phyloP scores from a whole-genome alignment of 2,888 invertebrate species.

The Saturnia japonica region DNA sequence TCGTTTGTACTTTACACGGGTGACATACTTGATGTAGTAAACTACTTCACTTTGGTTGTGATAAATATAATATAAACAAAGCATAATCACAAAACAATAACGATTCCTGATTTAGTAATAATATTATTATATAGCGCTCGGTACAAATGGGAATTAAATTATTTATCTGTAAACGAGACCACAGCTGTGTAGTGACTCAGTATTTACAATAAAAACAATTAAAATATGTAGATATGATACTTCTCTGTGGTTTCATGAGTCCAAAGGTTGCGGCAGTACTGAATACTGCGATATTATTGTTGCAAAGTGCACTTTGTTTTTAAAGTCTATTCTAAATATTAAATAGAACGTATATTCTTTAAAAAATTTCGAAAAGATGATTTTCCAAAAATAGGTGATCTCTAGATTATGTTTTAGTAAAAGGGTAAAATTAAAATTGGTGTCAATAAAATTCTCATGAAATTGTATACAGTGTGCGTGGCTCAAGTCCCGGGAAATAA shows the following conservation, averaged over 20 bases:
- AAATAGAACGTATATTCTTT: too few relatives aligned
- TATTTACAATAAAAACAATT: neutral
- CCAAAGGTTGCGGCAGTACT: neutral
- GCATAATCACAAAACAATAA: slow-evolving; percentile 1
- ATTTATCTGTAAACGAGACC: slow-evolving; percentile 10
- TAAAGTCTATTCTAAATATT: too few relatives aligned
- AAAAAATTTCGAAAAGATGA: too few relatives aligned
- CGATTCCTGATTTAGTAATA: neutral
- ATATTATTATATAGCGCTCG: neutral
- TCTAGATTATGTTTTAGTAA: too few relatives aligned
- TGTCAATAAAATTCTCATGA: too few relatives aligned
- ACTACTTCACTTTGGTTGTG: neutral
- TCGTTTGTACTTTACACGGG: neutral
- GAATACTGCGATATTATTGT: too few relatives aligned
- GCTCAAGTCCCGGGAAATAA: too few relatives aligned
- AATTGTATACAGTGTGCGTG: too few relatives aligned
- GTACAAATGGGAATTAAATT: slow-evolving; percentile 6
- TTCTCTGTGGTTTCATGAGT: neutral
- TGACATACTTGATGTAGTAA: neutral
- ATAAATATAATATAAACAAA: neutral
- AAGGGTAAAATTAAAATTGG: too few relatives aligned
- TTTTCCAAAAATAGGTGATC: too few relatives aligned
- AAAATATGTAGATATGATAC: neutral
- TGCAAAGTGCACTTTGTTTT: too few relatives aligned
- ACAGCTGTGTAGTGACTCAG: slow-evolving; percentile 12